phyloP scores from a whole-genome alignment of 2,113 vertebrate genomes.

The Leiothrix lutea region DNA sequence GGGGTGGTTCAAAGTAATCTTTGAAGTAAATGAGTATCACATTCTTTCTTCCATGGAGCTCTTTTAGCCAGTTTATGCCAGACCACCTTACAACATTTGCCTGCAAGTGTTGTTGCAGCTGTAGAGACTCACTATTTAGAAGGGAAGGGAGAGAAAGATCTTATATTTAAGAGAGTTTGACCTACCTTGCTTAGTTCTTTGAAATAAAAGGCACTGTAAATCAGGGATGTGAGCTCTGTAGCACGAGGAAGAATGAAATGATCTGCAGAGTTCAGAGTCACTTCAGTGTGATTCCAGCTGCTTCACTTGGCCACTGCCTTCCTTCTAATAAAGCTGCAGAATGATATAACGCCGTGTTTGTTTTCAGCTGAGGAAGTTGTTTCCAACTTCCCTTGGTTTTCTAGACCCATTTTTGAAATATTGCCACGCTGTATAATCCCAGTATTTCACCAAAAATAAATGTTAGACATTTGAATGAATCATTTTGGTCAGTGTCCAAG shows the following conservation, averaged over 20 bases:
- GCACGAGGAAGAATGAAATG: conserved; percentile 28
- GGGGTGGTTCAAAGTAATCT: background rate
- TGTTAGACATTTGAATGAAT: conserved; percentile 57
- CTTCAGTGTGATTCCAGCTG: conserved; percentile 36
- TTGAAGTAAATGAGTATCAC: background rate
- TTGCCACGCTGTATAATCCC: conserved; percentile 43
- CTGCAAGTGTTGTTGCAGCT: background rate
- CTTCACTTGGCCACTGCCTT: conserved; percentile 48
- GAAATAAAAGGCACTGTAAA: background rate
- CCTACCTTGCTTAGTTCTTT: conserved; percentile 56
- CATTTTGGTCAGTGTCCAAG: conserved; percentile 53
- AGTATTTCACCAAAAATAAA: conserved; percentile 54
- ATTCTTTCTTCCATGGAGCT: background rate
- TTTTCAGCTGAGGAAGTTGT: conserved; percentile 52
- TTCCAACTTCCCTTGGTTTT: conserved; percentile 61
- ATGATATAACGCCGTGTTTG: conserved; percentile 43
- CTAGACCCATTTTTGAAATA: conserved; percentile 42
- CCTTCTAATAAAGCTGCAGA: conserved; percentile 59
- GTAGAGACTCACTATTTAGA: background rate
- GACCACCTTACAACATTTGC: background rate
- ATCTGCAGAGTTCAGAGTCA: conserved; percentile 25
- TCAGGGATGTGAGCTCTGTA: conserved; percentile 11
- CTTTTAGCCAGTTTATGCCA: background rate
- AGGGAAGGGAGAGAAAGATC: background rate
- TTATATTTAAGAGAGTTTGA: conserved; percentile 4